Percentiles rank a stretch among this genome's conserved stretches.
Evolutionary conservation across 2,113 vertebrate species (phyloP).

Genomic region (Halcyon malimbica): DNA sequence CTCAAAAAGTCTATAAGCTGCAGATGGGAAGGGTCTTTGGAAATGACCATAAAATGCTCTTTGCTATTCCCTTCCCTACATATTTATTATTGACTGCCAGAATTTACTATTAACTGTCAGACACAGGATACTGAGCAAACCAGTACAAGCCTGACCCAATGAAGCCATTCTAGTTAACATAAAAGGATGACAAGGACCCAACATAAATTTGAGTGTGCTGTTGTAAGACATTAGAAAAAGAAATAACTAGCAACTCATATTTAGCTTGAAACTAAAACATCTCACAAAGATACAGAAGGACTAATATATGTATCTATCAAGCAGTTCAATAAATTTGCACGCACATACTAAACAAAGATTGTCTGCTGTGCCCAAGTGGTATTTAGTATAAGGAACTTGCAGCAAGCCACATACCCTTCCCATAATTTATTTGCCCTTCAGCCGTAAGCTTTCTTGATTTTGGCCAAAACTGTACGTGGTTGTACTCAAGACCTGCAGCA

Average conservation of each 20-base stretch:
- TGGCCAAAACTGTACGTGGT: neutral
- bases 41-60: neutral
- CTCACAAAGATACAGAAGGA: neutral
- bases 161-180: neutral
- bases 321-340: neutral
- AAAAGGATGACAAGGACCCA: neutral
- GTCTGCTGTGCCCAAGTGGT: neutral
- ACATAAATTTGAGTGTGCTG: neutral
- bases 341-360: neutral
- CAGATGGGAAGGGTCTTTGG: neutral
- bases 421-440: neutral
- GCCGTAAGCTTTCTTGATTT: neutral
- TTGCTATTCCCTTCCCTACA: neutral
- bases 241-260: neutral
- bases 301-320: too few relatives aligned
- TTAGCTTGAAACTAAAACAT: neutral
- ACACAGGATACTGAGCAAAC: neutral
- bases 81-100: neutral
- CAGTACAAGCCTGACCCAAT: neutral
- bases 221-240: neutral
- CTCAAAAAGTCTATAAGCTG: neutral
- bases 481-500: neutral
- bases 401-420: neutral
- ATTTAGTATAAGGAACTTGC: neutral
- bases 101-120: neutral